Evolutionary conservation across 2,113 vertebrate genomes (phyloP).

Genomic region (Scytalopus superciliaris): DNA sequence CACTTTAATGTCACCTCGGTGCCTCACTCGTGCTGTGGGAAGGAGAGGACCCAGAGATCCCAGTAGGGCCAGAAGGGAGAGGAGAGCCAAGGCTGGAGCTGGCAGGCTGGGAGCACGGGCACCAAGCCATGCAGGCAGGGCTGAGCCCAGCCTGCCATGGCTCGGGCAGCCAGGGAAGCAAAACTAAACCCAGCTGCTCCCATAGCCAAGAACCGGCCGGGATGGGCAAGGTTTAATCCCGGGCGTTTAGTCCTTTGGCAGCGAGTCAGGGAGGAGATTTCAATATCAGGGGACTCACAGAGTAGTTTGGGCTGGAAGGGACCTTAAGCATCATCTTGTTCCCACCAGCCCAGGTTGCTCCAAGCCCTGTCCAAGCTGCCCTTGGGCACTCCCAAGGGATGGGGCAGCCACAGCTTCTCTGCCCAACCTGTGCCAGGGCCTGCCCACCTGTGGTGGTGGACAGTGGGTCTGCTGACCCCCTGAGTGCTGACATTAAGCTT

Average conservation of each 20-base stretch:
- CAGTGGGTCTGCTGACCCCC: no score
- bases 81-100: neutral
- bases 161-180: neutral
- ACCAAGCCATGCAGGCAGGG: neutral
- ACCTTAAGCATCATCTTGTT: neutral
- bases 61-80: neutral
- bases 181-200: neutral
- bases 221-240: neutral
- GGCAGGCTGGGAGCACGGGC: neutral
- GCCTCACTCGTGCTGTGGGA: neutral
- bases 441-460: no score
- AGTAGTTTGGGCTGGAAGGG: neutral
- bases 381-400: neutral
- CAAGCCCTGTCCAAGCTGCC: neutral
- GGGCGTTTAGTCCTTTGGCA: neutral
- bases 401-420: neutral
- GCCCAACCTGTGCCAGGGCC: neutral
- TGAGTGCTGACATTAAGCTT: no score
- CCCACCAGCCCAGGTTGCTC: accelerated
- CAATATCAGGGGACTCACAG: neutral
- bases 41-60: conserved; percentile 9
- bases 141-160: neutral
- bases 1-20: neutral
- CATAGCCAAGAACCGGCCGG: accelerated
- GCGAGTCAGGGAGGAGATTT: neutral